Evolutionary conservation across 2,797 vertebrate species (phyloP).

Genomic region (Potorous gilbertii): DNA sequence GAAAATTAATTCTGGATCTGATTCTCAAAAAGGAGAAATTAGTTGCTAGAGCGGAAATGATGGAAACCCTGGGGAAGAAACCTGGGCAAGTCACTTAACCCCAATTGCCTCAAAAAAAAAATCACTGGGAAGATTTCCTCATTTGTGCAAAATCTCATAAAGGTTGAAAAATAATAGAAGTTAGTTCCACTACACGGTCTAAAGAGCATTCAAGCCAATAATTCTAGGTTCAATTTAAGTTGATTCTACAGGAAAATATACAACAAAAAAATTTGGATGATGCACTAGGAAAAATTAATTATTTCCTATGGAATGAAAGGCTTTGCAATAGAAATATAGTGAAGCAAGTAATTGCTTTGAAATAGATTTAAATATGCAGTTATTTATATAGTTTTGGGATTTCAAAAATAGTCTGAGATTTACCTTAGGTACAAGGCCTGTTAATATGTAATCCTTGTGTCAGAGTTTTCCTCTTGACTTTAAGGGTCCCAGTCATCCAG

Average conservation of each 20-base stretch:
- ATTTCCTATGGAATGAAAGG: background rate
- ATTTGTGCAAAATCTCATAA: conserved; percentile 8
- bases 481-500: background rate
- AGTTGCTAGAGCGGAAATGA: background rate
- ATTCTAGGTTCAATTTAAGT: background rate
- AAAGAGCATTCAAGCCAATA: conserved; percentile 1
- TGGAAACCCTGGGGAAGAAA: background rate
- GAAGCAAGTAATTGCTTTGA: conserved; percentile 58
- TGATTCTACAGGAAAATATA: conserved; percentile 14
- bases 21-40: background rate
- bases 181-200: background rate
- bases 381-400: background rate
- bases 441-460: background rate
- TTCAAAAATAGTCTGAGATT: background rate
- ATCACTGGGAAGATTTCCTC: background rate
- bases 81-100: background rate
- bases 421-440: background rate
- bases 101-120: background rate
- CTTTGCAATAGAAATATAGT: conserved; percentile 46
- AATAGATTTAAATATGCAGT: conserved; percentile 42
- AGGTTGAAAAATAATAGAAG: conserved; percentile 8
- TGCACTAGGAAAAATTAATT: conserved; percentile 16
- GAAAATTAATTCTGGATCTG: background rate
- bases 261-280: background rate
- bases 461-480: background rate